Percentiles rank a stretch among this genome's conserved stretches.
phyloP scores from a whole-genome alignment of 92 coral and sea anemone genomes.

The Palythoa grandis region DNA sequence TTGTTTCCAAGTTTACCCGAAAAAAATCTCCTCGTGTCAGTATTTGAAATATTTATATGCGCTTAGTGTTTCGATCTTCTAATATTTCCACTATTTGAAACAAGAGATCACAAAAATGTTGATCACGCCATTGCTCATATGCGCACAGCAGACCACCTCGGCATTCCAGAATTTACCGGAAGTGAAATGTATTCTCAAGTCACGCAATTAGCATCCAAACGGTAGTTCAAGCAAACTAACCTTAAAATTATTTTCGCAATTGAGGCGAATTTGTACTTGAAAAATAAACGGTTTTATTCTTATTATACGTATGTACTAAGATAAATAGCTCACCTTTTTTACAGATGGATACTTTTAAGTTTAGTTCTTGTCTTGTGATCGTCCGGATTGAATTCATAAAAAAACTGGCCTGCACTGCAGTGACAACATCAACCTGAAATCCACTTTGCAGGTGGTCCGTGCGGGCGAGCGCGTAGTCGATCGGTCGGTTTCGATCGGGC shows the following conservation, averaged over 20 bases:
- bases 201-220: not conserved
- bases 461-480: not conserved
- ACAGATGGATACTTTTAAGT: no score
- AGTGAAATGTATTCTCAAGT: not conserved
- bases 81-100: no score
- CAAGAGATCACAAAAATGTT: no score
- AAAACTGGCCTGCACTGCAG: not conserved
- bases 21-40: no score
- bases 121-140: no score
- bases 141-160: not conserved
- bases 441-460: not conserved
- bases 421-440: not conserved
- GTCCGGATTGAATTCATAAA: not conserved
- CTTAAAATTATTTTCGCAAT: not conserved
- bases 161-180: not conserved
- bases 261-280: not conserved
- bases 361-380: no score
- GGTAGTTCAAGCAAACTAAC: not conserved
- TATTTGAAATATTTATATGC: no score
- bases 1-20: no score
- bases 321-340: no score
- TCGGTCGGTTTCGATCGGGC: not conserved
- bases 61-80: no score
- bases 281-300: not conserved
- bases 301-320: no score